These are phyloP conservation scores for Chromis chromis DNA, from an alignment of 2,797 vertebrate species.

Conservation along the genomic window DNA sequence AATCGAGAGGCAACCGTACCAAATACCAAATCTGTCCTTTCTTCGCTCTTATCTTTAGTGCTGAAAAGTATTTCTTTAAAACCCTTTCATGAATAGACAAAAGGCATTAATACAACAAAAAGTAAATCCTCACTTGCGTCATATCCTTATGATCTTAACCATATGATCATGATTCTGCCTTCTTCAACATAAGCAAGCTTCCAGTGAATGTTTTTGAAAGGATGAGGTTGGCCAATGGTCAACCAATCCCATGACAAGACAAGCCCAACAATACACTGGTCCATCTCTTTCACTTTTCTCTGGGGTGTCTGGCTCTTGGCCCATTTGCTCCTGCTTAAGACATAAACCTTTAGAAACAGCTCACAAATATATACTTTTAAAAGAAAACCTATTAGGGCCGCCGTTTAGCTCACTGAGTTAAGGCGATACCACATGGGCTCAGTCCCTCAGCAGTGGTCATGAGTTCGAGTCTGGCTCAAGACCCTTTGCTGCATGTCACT, in stretches of 20 bases:
- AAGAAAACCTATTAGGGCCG: too few species aligned
- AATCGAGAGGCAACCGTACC: neutral
- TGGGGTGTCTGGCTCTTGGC: neutral
- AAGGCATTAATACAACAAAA: neutral
- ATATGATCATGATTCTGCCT: neutral
- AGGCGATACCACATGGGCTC: too few species aligned
- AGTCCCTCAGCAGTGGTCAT: too few species aligned
- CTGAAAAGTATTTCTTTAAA: neutral
- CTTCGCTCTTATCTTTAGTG: neutral
- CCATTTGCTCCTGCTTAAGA: neutral
- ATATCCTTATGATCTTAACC: neutral
- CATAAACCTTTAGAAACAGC: neutral
- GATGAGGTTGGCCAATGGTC: too few species aligned
- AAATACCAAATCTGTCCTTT: neutral
- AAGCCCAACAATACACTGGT: neutral
- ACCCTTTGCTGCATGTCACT: too few species aligned
- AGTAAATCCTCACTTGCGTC: neutral
- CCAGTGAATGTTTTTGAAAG: too few species aligned
- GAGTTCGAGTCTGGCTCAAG: too few species aligned
- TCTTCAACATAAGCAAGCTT: too few species aligned
- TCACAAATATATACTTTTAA: neutral
- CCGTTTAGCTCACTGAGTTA: too few species aligned
- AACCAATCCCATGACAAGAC: neutral
- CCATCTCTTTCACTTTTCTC: too few species aligned
- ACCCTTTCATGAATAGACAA: neutral